Evolutionary conservation across 2,888 invertebrate genomes (phyloP), one percentile per base, ranked within the genome.

Genomic region (Epinotia ramella): DNA sequence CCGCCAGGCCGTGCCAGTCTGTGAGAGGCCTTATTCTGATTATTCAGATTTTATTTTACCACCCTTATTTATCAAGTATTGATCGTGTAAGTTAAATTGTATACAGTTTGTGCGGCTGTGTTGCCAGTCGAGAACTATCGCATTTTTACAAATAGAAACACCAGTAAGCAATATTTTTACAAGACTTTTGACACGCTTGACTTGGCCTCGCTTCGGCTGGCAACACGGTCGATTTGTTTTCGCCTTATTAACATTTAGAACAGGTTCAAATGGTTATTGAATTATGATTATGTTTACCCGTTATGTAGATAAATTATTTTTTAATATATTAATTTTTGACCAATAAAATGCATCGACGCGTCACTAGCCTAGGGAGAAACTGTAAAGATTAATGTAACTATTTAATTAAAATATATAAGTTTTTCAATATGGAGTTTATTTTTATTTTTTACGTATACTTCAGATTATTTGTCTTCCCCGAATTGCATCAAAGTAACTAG

Each of bases 391-490:
- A 93, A 91, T 93, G 89, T 94, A 94, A 94, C 93, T 94, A 94
- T 94, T 93, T 93, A 94, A 94, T 92, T 92, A 91, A 93, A 94
- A 92, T 92, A 90, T 93, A 93, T 94, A 94, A 93, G 93, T 92
- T 94, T 94, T 93, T 89, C 90, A 92, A 90, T 87, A 85, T 79
- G 57, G 28, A 64, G 79, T 80, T 80, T 88, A 77, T 85, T 59
- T 75, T 6, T 59, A 11, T 44, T 9, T 40, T 13, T 9, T 49
- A 6, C 13, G 11, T 13, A 57, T 20, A 7, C 65, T 6, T 46
- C 20, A 20, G 20, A 20, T 20, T 18, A 44, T 18, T 9, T 44
- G 44, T 28, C 24, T 28, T 28, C 24, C 3, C 24, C 24, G 24
- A 28, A 28, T 28, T 28, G 24, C 24, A 28, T 28, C 3, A 28